phyloP scores from a whole-genome alignment of 1,140 invertebrate genomes.

The Pentalonia nigronervosa region DNA sequence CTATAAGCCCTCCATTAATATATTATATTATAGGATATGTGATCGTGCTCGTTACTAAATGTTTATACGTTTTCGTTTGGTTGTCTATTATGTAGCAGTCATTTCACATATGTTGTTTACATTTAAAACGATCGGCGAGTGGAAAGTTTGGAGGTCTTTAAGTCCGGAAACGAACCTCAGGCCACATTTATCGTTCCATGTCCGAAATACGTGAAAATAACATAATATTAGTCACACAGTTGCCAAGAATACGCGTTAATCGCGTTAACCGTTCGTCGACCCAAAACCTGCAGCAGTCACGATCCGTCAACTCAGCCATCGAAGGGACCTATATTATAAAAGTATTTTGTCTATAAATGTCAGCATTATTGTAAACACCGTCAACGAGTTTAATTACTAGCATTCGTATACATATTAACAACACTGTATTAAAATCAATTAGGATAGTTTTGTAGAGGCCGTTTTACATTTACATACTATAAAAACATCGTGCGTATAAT shows the following conservation, averaged over 20 bases:
- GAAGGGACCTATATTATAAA: background rate
- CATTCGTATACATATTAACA: background rate
- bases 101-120: background rate
- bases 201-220: background rate
- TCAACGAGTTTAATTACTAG: background rate
- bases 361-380: background rate
- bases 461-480: background rate
- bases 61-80: background rate
- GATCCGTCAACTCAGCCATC: background rate
- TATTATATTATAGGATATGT: background rate
- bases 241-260: too few species aligned
- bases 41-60: background rate
- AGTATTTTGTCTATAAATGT: background rate
- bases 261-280: constrained; percentile 40
- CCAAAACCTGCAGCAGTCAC: background rate
- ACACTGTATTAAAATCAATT: background rate
- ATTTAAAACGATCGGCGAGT: background rate
- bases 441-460: background rate
- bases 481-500: background rate
- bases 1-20: too few species aligned
- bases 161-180: constrained; percentile 13
- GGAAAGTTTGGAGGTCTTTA: background rate
- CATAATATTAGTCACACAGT: constrained; percentile 13
- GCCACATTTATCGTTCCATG: background rate
- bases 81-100: background rate